Base-by-base conservation (phyloP, 2,113 vertebrate species). In the Protomyctophum bolini region DNA sequence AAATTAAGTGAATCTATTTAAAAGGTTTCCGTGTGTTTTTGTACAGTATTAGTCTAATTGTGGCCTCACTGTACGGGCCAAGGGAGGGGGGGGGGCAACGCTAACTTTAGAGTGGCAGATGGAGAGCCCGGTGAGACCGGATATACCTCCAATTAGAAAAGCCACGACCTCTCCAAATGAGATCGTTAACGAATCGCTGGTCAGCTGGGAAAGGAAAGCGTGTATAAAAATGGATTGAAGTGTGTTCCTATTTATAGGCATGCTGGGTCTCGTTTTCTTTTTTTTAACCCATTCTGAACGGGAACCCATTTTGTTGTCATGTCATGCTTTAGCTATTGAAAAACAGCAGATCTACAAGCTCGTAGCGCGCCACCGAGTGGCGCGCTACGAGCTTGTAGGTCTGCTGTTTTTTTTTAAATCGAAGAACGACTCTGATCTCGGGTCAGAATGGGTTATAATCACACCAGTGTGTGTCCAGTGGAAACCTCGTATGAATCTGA, bases 121-220 rank as follows among this genome's bases (percentile, higher is more conserved):
- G 77, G 82, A 85, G 76, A 72, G 61, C 64, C 6, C 57, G 33
- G 75, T 70, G 51, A 86, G 66, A 71, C 78, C 57, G 69, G 70
- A 62, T 63, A 62, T 66, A 45, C 70, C 77, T 87, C 78, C 82
- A 91, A 89, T 91, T 90, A 91, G 77, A 81, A 76, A 82, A 82
- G 69, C 55, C 28, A 8, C 8, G 81, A 88, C 87, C 90, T 88
- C 82, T 80, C 21, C 87, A 88, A 91, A 89, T 90, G 78, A 89
- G 86, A 87, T 86, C 85, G 88, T 89, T 91, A 91, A 82, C 29
- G 69, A 87, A 84, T 41, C 48, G 10, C 0, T 7, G 64, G 84
- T 88, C 89, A 85, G 80, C 6, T 80, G 89, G 89, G 87, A 91
- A 91, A 63, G 10, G 45, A 79, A 61, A 62, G 76, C 5, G 14